These are phyloP conservation scores for Poecilia wingei DNA, from an alignment of 2,797 vertebrate species.

Conservation along the genomic window DNA sequence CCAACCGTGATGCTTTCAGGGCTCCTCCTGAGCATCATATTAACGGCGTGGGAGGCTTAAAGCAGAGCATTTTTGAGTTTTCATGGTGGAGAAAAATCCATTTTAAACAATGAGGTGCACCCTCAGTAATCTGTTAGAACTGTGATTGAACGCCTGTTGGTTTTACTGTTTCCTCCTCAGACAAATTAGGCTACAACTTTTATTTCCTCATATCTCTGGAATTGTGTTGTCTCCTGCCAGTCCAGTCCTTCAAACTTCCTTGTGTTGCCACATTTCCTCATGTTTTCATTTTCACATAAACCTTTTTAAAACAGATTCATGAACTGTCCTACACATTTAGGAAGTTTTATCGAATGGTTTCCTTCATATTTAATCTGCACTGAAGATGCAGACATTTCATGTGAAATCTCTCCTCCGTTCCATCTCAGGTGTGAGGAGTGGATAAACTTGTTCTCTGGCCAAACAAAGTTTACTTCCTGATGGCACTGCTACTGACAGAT, in stretches of 20 bases:
- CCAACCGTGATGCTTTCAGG: no score
- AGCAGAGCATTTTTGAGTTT: not conserved
- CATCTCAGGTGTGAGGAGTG: not conserved
- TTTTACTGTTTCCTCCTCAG: not conserved
- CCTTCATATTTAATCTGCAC: not conserved
- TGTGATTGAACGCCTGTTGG: not conserved
- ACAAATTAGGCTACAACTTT: not conserved
- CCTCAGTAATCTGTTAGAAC: not conserved
- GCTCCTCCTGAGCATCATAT: no score
- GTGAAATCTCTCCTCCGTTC: not conserved
- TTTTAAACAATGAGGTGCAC: not conserved
- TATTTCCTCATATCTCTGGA: slow-evolving; percentile 44
- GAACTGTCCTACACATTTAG: no score
- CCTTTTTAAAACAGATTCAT: not conserved
- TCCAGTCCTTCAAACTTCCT: slow-evolving; percentile 19
- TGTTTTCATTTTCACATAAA: slow-evolving; percentile 32
- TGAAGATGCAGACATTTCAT: not conserved
- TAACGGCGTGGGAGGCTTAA: no score
- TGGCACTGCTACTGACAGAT: not conserved
- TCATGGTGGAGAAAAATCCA: not conserved
- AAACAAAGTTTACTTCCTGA: slow-evolving; percentile 34
- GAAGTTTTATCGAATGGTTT: not conserved
- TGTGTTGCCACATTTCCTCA: slow-evolving; percentile 36
- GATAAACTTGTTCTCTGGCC: slow-evolving; percentile 36
- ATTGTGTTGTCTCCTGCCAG: slow-evolving; percentile 26